Evolutionary conservation across 2,888 invertebrate species (phyloP), one percentile per base, ranked within the genome.

Genomic region (Lithosia quadra): DNA sequence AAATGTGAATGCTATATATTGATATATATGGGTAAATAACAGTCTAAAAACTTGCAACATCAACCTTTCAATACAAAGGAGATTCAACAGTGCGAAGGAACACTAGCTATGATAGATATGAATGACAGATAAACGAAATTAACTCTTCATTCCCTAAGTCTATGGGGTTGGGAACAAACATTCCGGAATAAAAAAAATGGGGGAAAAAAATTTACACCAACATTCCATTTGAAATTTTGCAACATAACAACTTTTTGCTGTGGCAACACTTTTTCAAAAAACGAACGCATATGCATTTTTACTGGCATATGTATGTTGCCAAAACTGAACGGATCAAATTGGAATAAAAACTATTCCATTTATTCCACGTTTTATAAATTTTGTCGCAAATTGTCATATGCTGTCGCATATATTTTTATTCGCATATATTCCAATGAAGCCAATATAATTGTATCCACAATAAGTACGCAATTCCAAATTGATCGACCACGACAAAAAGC

Each of bases 161-260:
- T 92, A 93, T 86, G 77, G 88, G 89, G 84, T 65, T 76, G 76
- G 84, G 94, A 92, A 86, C 81, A 96, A 96, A 96, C 97, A 97
- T 97, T 97, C 97, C 84, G 92, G 86, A 90, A 86, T 74, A 76
- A 87, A 85, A 86, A 87, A 79, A 87, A 89, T 90, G 86, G 81
- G 79, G 81, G 84, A 84, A 80, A 83, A 86, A 90, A 94, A 92
- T 92, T 90, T 96, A 96, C 96, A 96, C 96, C 96, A 96, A 96
- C 96, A 96, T 96, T 96, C 96, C 96, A 96, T 96, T 96, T 96
- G 96, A 92, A 86, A 90, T 78, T 84, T 91, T 89, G 91, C 91
- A 91, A 90, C 88, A 81, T 84, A 87, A 88, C 86, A 85, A 79
- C 82, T 84, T 84, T 74, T 85, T 76, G 91, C 90, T 86, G 76